Evolutionary conservation across 2,113 vertebrate species (phyloP).

Genomic region (Trichomycterus rosablanca): DNA sequence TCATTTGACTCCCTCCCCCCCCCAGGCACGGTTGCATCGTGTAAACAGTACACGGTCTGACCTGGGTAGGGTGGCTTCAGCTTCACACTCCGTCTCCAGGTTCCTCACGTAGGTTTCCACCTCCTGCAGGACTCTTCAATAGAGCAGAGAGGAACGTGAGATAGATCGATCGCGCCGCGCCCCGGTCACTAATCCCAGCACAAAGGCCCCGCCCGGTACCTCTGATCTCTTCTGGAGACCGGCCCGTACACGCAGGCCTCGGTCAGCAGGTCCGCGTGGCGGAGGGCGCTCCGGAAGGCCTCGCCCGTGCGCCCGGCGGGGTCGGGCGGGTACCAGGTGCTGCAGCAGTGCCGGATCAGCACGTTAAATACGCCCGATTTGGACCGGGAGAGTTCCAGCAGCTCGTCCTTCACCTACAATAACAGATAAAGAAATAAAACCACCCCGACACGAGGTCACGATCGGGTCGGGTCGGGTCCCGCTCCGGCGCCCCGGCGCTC

Average conservation of each 20-base stretch:
- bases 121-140: no score
- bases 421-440: constrained; percentile 13
- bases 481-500: no score
- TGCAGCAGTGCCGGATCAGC: constrained; percentile 81
- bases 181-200: background rate
- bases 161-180: no score
- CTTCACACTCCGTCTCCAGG: constrained; percentile 76
- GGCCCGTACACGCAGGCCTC: constrained; percentile 87
- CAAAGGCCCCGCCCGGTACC: constrained; percentile 58
- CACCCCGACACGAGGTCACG: no score
- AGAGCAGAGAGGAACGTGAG: no score
- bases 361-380: constrained; percentile 85
- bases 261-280: constrained; percentile 71
- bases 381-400: constrained; percentile 80
- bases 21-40: no score
- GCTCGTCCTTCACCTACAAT: constrained; percentile 67
- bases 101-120: constrained; percentile 81
- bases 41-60: constrained; percentile 25
- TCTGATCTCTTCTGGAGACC: constrained; percentile 87
- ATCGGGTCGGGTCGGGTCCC: no score
- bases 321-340: constrained; percentile 70
- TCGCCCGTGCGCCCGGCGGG: constrained; percentile 33
- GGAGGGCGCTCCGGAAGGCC: constrained; percentile 67
- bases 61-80: constrained; percentile 68
- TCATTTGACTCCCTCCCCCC: no score